A percentile compares a stretch with the other conserved stretches of the same genome.
Evolutionary conservation across 2,797 vertebrate species (phyloP).

Genomic region (Botia almorhae): DNA sequence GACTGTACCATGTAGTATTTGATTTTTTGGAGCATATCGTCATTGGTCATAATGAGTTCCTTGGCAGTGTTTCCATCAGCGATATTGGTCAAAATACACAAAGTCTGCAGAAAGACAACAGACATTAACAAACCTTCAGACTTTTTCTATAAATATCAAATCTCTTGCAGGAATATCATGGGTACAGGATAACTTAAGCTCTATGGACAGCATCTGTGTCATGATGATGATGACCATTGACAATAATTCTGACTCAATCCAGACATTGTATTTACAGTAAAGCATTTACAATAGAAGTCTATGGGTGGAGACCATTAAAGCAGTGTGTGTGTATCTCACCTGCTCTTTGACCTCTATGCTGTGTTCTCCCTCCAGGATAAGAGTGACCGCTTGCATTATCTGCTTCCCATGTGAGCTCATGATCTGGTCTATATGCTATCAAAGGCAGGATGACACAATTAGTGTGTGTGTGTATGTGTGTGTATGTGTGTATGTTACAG

Average conservation of each 20-base stretch:
- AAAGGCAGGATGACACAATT: constrained; percentile 59
- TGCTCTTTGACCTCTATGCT: constrained; percentile 97
- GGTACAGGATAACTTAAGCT: too few species aligned
- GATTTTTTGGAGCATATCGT: constrained; percentile 98
- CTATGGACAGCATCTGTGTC: too few species aligned
- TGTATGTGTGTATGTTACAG: constrained; percentile 15
- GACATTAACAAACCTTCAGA: neutral
- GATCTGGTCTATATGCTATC: constrained; percentile 98
- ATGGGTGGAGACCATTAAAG: too few species aligned
- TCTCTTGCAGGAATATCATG: too few species aligned
- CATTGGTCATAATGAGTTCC: constrained; percentile 97
- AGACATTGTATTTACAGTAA: too few species aligned
- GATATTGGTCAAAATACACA: constrained; percentile 97
- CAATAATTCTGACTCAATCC: neutral
- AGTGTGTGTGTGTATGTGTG: neutral
- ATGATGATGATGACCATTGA: too few species aligned
- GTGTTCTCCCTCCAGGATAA: constrained; percentile 97
- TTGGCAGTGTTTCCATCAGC: constrained; percentile 97
- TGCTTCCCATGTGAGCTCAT: constrained; percentile 99
- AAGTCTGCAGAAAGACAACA: constrained; percentile 78
- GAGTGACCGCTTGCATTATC: constrained; percentile 98
- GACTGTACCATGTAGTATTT: constrained; percentile 94
- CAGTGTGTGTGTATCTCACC: constrained; percentile 73
- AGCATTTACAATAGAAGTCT: too few species aligned
- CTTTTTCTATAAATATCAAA: too few species aligned